Evolutionary conservation across 1,140 invertebrate genomes (phyloP).

Genomic region (Neotoxoptera formosana): DNA sequence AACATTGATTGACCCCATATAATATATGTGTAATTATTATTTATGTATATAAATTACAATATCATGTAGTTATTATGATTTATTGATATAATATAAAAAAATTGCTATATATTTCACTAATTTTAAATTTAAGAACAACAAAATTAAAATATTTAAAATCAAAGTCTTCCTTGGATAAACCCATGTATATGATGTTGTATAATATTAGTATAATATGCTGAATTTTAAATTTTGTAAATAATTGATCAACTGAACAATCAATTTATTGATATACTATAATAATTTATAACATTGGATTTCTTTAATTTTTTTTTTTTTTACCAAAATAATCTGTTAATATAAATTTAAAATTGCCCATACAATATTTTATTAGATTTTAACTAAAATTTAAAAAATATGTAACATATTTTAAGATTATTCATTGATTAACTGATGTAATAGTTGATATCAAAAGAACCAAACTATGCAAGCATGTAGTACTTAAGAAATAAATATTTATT

Average conservation of each 20-base stretch:
- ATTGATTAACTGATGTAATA: background rate
- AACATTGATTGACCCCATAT: background rate
- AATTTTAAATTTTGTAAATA: conserved; percentile 43
- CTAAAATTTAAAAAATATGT: background rate
- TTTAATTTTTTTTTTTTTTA: conserved; percentile 7
- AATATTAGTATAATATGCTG: conserved; percentile 15
- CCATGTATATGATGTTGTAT: conserved; percentile 15
- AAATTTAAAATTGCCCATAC: background rate
- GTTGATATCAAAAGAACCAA: conserved; percentile 22
- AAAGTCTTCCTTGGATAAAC: conserved; percentile 15
- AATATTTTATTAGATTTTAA: background rate
- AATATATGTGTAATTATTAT: background rate
- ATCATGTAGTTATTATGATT: background rate
- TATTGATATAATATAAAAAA: background rate
- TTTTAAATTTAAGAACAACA: background rate
- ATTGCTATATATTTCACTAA: background rate
- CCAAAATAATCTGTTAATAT: conserved; percentile 23
- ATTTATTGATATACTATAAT: background rate
- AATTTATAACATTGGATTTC: background rate
- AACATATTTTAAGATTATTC: background rate
- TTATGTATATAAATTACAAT: conserved; percentile 6
- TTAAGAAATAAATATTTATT: conserved; percentile 20
- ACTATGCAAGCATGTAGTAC: background rate
- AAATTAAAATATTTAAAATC: conserved; percentile 12
- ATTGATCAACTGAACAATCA: conserved; percentile 31